Evolutionary conservation across 2,797 vertebrate genomes (phyloP).

Genomic region (Antennarius maculatus): DNA sequence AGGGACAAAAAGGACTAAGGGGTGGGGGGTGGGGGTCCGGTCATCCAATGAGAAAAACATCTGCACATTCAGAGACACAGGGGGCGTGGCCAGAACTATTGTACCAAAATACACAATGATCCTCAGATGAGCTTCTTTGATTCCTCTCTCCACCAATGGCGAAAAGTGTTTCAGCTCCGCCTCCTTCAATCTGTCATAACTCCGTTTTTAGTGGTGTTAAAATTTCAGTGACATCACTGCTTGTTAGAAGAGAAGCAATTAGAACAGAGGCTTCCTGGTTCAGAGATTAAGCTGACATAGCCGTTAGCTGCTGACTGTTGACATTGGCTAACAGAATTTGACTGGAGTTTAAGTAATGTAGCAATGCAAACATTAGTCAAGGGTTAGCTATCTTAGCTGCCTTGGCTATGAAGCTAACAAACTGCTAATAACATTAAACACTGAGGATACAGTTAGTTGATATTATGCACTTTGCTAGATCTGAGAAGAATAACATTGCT

Average conservation of each 20-base stretch:
- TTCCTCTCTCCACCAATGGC: neutral
- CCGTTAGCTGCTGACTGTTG: neutral
- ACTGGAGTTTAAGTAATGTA: neutral
- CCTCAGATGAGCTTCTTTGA: neutral
- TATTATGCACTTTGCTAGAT: too few relatives aligned
- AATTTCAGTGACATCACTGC: too few relatives aligned
- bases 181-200: too few relatives aligned
- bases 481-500: too few relatives aligned
- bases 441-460: neutral
- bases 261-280: too few relatives aligned
- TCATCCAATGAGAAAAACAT: conserved; percentile 10
- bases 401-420: too few relatives aligned
- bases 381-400: too few relatives aligned
- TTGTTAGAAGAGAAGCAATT: too few relatives aligned
- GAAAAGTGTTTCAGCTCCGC: too few relatives aligned
- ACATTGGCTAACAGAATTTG: neutral
- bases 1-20: neutral
- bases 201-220: too few relatives aligned
- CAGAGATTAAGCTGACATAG: too few relatives aligned
- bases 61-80: conserved; percentile 24
- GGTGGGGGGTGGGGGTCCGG: neutral
- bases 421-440: too few relatives aligned
- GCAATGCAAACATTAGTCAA: neutral
- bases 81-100: neutral
- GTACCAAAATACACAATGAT: neutral